These are phyloP conservation scores for Hemithea aestivaria DNA, from an alignment of 2,888 invertebrate genomes.

Conservation along the genomic window DNA sequence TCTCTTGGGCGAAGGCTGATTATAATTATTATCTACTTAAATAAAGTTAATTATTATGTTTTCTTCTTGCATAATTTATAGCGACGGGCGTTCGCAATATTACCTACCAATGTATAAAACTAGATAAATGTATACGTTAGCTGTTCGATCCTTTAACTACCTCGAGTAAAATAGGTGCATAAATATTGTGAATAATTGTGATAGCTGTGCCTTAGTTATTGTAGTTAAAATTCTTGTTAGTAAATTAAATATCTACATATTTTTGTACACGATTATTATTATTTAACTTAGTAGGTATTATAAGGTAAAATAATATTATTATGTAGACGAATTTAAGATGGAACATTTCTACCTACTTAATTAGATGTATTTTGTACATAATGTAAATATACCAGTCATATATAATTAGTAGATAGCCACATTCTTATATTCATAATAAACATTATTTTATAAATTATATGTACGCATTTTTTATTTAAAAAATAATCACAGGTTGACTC, in stretches of 20 bases:
- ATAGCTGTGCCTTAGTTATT: slow-evolving; percentile 56
- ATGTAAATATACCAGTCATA: slow-evolving; percentile 18
- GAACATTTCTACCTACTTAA: background rate
- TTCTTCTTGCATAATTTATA: slow-evolving; percentile 14
- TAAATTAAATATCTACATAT: background rate
- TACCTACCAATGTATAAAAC: slow-evolving; percentile 23
- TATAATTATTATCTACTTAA: too few relatives aligned
- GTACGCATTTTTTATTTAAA: too few relatives aligned
- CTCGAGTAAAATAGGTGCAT: slow-evolving; percentile 26
- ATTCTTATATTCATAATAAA: slow-evolving; percentile 24
- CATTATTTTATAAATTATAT: slow-evolving; percentile 22
- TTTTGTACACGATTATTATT: too few relatives aligned
- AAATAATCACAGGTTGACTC: too few relatives aligned
- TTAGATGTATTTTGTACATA: slow-evolving; percentile 11
- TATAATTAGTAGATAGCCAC: slow-evolving; percentile 1
- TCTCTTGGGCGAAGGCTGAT: slow-evolving; percentile 70
- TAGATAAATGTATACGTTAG: slow-evolving; percentile 21
- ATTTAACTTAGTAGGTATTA: too few relatives aligned
- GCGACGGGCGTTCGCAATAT: slow-evolving; percentile 39
- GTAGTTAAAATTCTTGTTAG: slow-evolving; percentile 6
- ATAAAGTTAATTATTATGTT: too few relatives aligned
- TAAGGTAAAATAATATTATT: background rate
- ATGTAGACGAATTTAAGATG: slow-evolving; percentile 9
- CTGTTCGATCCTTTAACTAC: slow-evolving; percentile 28
- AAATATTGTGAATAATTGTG: slow-evolving; percentile 43